A percentile compares a stretch with the other conserved stretches of the same genome.
Evolutionary conservation across 2,888 invertebrate genomes (phyloP).

Genomic region (Dynastes hyllus): DNA sequence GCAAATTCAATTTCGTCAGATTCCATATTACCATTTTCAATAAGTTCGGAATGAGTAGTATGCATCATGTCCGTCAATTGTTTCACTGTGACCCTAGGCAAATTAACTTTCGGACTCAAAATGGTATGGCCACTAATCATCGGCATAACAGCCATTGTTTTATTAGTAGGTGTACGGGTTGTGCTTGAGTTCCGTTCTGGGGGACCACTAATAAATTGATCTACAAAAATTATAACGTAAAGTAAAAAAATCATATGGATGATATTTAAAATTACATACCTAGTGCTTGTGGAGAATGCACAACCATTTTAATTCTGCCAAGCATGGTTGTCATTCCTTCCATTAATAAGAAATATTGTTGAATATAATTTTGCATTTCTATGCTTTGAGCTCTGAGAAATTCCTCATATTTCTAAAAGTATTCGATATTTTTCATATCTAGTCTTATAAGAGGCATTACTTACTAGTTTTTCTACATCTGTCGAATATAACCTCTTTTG

Average conservation of each 20-base stretch:
- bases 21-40: background rate
- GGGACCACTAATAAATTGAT: background rate
- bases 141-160: constrained; percentile 58
- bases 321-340: constrained; percentile 52
- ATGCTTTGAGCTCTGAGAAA: constrained; percentile 46
- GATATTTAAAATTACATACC: constrained; percentile 11
- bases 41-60: background rate
- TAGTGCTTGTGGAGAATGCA: background rate
- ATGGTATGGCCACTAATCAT: constrained; percentile 60
- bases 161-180: constrained; percentile 26
- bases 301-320: constrained; percentile 31
- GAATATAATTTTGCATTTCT: constrained; percentile 40
- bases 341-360: constrained; percentile 40
- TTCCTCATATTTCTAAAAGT: constrained; percentile 53
- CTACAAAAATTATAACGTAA: constrained; percentile 1
- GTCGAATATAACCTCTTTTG: constrained; percentile 11
- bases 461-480: constrained; percentile 17
- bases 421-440: background rate
- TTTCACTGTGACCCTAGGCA: constrained; percentile 53
- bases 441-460: background rate
- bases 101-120: constrained; percentile 57
- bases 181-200: background rate
- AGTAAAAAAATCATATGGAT: background rate
- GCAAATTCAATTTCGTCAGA: constrained; percentile 31
- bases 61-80: constrained; percentile 43